phyloP scores from a whole-genome alignment of 1,140 invertebrate species.

The Cephus cinctus region DNA sequence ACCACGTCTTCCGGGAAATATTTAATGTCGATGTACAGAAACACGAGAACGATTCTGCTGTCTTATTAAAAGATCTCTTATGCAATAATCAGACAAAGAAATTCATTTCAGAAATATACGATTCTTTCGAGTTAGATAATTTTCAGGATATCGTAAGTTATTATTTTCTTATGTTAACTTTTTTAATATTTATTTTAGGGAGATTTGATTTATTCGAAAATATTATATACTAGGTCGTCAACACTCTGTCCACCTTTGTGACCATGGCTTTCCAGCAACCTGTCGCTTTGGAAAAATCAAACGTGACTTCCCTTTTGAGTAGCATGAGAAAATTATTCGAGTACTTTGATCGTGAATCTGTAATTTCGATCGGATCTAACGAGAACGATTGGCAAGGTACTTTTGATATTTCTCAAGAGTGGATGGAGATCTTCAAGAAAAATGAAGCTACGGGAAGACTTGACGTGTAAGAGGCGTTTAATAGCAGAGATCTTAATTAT shows the following conservation, averaged over 20 bases:
- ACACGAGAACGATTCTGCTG: constrained; percentile 21
- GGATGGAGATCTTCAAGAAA: constrained; percentile 33
- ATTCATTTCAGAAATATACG: constrained; percentile 55
- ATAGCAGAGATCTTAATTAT: neutral
- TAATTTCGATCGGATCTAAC: constrained; percentile 27
- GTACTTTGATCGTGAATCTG: constrained; percentile 21
- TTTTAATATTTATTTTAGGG: constrained; percentile 10
- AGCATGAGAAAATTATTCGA: constrained; percentile 30
- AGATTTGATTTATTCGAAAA: constrained; percentile 1
- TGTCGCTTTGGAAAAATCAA: constrained; percentile 31
- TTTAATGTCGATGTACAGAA: too few relatives aligned
- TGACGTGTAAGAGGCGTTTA: constrained; percentile 33
- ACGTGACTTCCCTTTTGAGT: constrained; percentile 35
- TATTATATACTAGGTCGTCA: constrained; percentile 26
- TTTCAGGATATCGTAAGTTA: constrained; percentile 55
- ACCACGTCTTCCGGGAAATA: constrained; percentile 48
- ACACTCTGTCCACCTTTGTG: constrained; percentile 36
- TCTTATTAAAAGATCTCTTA: constrained; percentile 41
- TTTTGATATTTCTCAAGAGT: constrained; percentile 29
- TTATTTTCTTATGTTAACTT: neutral
- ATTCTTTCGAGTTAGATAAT: constrained; percentile 55
- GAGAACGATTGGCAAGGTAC: too few relatives aligned
- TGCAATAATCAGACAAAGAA: constrained; percentile 55
- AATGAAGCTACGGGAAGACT: constrained; percentile 31
- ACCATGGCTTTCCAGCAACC: constrained; percentile 29